phyloP scores from a whole-genome alignment of 2,113 vertebrate genomes.

The Corythornis vintsioides region DNA sequence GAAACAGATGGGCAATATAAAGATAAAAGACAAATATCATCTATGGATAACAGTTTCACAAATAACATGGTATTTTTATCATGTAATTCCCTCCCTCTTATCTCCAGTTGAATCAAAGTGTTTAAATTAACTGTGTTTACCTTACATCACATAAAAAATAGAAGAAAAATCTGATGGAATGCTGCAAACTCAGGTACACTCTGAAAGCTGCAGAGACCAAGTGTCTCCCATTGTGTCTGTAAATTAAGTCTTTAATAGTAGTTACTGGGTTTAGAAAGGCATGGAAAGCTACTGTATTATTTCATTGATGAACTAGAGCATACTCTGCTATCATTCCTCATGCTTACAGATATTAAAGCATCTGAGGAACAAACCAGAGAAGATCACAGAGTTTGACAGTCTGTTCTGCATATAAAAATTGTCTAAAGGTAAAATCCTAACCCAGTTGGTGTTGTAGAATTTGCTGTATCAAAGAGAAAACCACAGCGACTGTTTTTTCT shows the following conservation, averaged over 20 bases:
- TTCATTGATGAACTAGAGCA: neutral
- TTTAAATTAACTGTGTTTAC: neutral
- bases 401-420: neutral
- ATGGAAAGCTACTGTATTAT: neutral
- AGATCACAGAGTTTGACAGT: neutral
- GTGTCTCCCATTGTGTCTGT: neutral
- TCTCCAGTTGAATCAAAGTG: neutral
- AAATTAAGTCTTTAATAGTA: neutral
- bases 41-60: neutral
- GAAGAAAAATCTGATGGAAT: neutral
- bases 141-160: neutral
- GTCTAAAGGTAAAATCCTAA: neutral
- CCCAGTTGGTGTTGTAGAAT: neutral
- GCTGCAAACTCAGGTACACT: neutral
- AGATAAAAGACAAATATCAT: neutral
- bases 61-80: neutral
- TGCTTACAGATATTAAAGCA: neutral
- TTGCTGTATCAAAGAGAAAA: neutral
- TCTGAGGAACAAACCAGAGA: neutral
- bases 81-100: neutral
- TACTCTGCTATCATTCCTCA: neutral
- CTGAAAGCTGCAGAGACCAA: neutral
- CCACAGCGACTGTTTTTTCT: neutral
- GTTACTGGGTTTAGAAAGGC: neutral
- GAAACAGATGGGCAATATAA: neutral